phyloP scores from a whole-genome alignment of 37 sponge, comb jelly and placozoan species.

The Mnemiopsis leidyi region DNA sequence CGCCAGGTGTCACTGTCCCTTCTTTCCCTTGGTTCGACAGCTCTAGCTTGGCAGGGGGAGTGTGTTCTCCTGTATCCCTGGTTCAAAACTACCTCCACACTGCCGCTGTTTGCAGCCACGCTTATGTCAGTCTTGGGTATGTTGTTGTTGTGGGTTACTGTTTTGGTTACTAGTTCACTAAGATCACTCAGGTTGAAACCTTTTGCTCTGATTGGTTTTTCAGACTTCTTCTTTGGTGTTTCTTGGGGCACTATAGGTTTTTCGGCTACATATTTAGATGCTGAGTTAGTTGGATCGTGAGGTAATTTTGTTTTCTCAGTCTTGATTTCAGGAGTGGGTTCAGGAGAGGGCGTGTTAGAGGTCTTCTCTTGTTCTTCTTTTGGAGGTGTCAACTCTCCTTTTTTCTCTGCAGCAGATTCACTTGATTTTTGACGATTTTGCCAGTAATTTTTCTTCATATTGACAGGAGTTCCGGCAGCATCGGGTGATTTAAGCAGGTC shows the following conservation, averaged over 20 bases:
- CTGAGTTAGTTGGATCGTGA: background rate
- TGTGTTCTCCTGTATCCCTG: conserved; percentile 27
- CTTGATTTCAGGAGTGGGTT: background rate
- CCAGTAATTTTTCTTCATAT: conserved; percentile 61
- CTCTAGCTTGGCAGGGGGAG: background rate
- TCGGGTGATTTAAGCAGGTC: conserved; percentile 60
- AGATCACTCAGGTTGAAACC: conserved; percentile 39
- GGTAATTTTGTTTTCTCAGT: background rate
- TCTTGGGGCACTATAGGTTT: conserved; percentile 23
- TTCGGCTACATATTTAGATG: background rate
- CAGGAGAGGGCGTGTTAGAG: background rate
- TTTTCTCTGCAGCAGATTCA: background rate
- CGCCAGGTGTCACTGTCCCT: background rate
- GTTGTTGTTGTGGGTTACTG: conserved; percentile 38
- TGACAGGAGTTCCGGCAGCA: background rate
- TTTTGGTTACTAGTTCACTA: background rate
- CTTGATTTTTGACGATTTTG: conserved; percentile 5
- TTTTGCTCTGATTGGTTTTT: background rate
- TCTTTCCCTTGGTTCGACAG: background rate
- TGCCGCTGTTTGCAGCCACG: background rate
- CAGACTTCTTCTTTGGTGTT: background rate
- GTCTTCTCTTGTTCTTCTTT: background rate
- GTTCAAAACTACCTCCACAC: conserved; percentile 53
- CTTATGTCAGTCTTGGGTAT: conserved; percentile 33
- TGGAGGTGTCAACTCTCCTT: background rate